phyloP scores from a whole-genome alignment of 2,797 vertebrate genomes.

The Vespertilio murinus region DNA sequence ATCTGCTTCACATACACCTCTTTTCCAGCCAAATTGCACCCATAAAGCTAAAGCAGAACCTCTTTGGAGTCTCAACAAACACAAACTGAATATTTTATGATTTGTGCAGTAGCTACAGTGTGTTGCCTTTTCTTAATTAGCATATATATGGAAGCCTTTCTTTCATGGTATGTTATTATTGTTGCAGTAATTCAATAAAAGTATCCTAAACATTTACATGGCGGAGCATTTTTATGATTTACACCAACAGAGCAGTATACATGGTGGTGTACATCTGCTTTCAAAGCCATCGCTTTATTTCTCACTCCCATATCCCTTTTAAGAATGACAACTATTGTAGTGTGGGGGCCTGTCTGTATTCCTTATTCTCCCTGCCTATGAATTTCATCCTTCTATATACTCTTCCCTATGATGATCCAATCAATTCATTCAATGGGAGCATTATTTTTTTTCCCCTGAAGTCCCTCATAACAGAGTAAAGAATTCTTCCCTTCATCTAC shows the following conservation, averaged over 20 bases:
- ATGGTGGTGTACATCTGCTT: conserved; percentile 30
- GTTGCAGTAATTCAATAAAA: conserved; percentile 65
- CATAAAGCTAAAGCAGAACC: conserved; percentile 60
- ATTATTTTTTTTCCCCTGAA: background rate
- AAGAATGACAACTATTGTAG: conserved; percentile 47
- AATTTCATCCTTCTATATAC: conserved; percentile 36
- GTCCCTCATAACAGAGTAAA: conserved; percentile 26
- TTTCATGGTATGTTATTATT: conserved; percentile 43
- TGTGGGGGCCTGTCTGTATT: background rate
- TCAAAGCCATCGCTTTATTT: conserved; percentile 12
- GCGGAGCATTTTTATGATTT: conserved; percentile 31
- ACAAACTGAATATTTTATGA: conserved; percentile 67
- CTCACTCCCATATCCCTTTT: conserved; percentile 8
- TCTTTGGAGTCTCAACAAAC: conserved; percentile 64
- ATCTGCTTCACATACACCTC: conserved; percentile 66
- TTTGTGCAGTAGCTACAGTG: conserved; percentile 25
- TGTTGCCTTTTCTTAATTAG: conserved; percentile 60
- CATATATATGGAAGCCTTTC: conserved; percentile 45
- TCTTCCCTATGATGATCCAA: background rate
- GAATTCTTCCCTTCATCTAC: background rate
- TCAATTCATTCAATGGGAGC: conserved; percentile 34
- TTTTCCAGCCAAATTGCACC: conserved; percentile 75
- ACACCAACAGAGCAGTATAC: background rate
- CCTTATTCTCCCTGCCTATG: background rate
- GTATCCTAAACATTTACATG: conserved; percentile 22